Conservation (phyloP, 2,113 vertebrate genomes). For the Saccopteryx bilineata region DNA sequence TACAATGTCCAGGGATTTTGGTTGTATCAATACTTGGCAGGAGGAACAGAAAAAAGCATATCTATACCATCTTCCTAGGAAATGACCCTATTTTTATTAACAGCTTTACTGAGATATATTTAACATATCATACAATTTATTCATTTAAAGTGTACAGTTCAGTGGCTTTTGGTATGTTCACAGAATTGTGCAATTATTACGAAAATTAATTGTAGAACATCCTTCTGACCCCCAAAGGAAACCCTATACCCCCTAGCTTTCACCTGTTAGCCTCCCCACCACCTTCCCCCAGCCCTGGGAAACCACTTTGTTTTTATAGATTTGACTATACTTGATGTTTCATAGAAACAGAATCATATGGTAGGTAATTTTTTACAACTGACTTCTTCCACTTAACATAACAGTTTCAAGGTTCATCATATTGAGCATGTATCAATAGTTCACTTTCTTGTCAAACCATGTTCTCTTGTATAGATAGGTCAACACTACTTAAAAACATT, state of each 20-base stretch:
- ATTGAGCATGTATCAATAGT: background rate
- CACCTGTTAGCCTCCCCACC: background rate
- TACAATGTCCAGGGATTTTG: background rate
- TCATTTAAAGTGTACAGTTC: background rate
- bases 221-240: background rate
- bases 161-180: background rate
- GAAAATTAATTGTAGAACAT: background rate
- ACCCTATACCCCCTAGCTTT: background rate
- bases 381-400: background rate
- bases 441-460: background rate
- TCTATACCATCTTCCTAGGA: background rate
- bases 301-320: background rate
- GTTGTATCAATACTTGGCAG: background rate
- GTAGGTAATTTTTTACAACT: background rate
- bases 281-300: background rate
- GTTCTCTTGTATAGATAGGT: background rate
- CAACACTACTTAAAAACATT: background rate
- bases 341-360: background rate
- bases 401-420: background rate
- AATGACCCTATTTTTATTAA: background rate
- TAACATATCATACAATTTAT: background rate
- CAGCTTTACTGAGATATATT: background rate
- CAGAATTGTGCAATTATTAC: background rate
- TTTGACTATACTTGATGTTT: background rate
- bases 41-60: background rate